Evolutionary conservation across 2,888 invertebrate species (phyloP).

Genomic region (Fabriciana adippe): DNA sequence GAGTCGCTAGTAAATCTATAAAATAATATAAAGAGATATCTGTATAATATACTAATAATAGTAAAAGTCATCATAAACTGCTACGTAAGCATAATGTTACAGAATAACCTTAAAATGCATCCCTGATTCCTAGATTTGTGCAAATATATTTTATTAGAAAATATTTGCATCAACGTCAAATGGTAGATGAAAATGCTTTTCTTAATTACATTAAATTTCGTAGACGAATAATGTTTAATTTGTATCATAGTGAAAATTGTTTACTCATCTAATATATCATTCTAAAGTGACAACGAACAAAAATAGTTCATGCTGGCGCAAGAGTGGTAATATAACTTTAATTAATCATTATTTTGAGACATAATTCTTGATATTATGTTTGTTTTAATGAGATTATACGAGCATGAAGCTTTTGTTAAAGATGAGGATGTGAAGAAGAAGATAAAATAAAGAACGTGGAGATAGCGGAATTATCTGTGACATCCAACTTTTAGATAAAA

Average conservation of each 20-base stretch:
- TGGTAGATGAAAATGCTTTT: slow-evolving; percentile 5
- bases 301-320: slow-evolving; percentile 7
- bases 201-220: slow-evolving; percentile 19
- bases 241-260: slow-evolving; percentile 11
- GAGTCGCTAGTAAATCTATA: too few species aligned
- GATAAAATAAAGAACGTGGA: too few species aligned
- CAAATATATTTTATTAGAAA: not conserved
- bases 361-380: too few species aligned
- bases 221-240: slow-evolving; percentile 4
- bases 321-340: not conserved
- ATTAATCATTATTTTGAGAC: too few species aligned
- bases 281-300: slow-evolving; percentile 14
- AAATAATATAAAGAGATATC: too few species aligned
- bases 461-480: too few species aligned
- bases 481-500: too few species aligned
- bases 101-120: not conserved
- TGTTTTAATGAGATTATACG: too few species aligned
- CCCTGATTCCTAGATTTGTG: not conserved
- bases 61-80: too few species aligned
- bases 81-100: not conserved
- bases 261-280: slow-evolving; percentile 25
- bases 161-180: slow-evolving; percentile 9
- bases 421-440: too few species aligned
- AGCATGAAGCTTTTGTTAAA: too few species aligned
- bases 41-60: too few species aligned